phyloP scores from a whole-genome alignment of 2,113 vertebrate species.

The Mustelus asterias region DNA sequence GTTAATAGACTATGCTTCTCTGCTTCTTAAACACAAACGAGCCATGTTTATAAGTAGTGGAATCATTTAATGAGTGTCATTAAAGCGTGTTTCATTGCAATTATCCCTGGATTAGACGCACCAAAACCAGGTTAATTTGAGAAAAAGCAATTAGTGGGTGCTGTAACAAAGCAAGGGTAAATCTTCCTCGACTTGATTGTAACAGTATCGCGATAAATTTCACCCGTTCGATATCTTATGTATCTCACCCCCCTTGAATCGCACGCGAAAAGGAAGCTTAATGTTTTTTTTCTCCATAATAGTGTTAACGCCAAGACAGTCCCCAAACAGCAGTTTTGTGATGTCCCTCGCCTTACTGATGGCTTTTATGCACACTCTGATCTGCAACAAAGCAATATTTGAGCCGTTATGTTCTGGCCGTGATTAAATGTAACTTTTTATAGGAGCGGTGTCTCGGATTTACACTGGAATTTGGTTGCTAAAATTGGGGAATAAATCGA shows the following conservation, averaged over 20 bases:
- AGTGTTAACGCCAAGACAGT: constrained; percentile 11
- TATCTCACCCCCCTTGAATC: background rate
- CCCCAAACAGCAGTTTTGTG: background rate
- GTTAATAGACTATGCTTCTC: constrained; percentile 36
- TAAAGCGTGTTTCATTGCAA: constrained; percentile 38
- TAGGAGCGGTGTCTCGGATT: too few species aligned
- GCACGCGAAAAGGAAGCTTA: constrained; percentile 10
- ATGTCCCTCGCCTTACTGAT: background rate
- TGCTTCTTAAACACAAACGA: constrained; percentile 34
- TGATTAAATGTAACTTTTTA: constrained; percentile 27
- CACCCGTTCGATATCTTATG: constrained; percentile 9
- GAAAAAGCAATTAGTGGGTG: constrained; percentile 38
- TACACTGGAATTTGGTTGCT: background rate
- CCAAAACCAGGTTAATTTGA: constrained; percentile 37
- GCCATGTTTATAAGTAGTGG: constrained; percentile 35
- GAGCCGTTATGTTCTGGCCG: background rate
- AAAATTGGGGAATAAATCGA: background rate
- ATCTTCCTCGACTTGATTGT: constrained; percentile 32
- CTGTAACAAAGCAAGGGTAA: constrained; percentile 34
- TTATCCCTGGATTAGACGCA: constrained; percentile 38
- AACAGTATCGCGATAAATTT: constrained; percentile 23
- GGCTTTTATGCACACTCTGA: background rate
- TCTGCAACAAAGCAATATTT: constrained; percentile 19
- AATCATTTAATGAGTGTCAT: constrained; percentile 39
- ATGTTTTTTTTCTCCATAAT: background rate